These are phyloP conservation scores for Drosophila sordidula DNA, from an alignment of 2,888 invertebrate species.

Conservation along the genomic window DNA sequence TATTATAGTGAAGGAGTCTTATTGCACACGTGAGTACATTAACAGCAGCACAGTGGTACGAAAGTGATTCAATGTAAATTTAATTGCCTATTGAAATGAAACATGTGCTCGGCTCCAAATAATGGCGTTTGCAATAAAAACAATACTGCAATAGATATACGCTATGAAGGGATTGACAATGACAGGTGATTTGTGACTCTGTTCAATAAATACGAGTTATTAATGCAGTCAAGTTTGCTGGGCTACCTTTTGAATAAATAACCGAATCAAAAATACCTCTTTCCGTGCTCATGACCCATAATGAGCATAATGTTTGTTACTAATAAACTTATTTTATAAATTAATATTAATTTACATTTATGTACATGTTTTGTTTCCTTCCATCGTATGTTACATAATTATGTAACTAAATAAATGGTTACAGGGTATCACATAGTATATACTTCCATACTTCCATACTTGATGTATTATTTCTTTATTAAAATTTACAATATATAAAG, in stretches of 20 bases:
- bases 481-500: constrained; percentile 3
- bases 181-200: neutral
- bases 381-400: neutral
- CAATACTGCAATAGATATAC: neutral
- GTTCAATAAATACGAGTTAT: neutral
- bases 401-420: neutral
- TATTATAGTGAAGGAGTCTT: constrained; percentile 1
- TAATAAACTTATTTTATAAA: too few species aligned
- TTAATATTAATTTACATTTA: too few species aligned
- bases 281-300: too few species aligned
- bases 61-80: constrained; percentile 4
- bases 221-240: neutral
- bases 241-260: neutral
- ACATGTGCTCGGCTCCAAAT: constrained; percentile 16
- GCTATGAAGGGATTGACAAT: neutral
- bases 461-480: neutral
- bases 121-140: neutral
- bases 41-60: constrained; percentile 26
- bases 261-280: too few species aligned
- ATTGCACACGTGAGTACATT: constrained; percentile 47
- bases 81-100: constrained; percentile 1
- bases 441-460: neutral
- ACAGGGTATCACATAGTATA: constrained; percentile 1
- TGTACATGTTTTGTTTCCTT: neutral
- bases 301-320: neutral